These are phyloP conservation scores for Sebastes itinus DNA, from an alignment of 2,797 vertebrate genomes.

Conservation along the genomic window DNA sequence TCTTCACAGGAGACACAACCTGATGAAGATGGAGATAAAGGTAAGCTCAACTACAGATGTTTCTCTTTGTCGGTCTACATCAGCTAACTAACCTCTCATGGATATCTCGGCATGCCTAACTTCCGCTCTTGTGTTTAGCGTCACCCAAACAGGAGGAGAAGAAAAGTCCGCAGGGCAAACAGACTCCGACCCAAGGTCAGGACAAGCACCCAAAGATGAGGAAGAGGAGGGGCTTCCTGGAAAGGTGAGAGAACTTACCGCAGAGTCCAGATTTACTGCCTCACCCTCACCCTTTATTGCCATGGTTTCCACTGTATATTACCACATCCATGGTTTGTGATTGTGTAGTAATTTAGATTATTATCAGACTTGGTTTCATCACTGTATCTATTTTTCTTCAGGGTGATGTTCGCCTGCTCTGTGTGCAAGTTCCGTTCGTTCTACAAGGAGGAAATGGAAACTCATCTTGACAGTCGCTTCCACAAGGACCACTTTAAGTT, in stretches of 20 bases:
- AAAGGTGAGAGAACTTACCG: slow-evolving; percentile 82
- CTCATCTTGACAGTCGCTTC: slow-evolving; percentile 92
- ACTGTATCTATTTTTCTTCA: slow-evolving; percentile 41
- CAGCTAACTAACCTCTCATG: neutral
- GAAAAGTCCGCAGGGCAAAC: slow-evolving; percentile 82
- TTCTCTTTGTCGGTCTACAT: too few relatives aligned
- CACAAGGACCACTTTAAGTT: slow-evolving; percentile 95
- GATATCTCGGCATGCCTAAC: neutral
- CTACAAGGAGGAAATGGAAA: slow-evolving; percentile 92
- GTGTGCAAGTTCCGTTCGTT: slow-evolving; percentile 95
- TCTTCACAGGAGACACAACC: slow-evolving; percentile 61
- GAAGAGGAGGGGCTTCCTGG: slow-evolving; percentile 91
- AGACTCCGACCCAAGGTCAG: slow-evolving; percentile 71
- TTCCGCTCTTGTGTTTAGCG: slow-evolving; percentile 28
- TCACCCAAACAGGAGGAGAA: slow-evolving; percentile 82
- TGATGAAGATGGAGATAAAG: slow-evolving; percentile 57
- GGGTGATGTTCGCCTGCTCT: slow-evolving; percentile 93
- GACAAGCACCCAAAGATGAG: slow-evolving; percentile 85
- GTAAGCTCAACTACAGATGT: slow-evolving; percentile 41
- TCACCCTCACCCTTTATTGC: too few relatives aligned
- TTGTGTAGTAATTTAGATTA: neutral
- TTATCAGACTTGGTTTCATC: neutral
- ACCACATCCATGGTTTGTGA: neutral
- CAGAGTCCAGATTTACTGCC: too few relatives aligned
- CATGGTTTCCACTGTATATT: neutral